Base-by-base conservation (phyloP, 1,140 invertebrate genomes). In the Ostrea denselamellosa region DNA sequence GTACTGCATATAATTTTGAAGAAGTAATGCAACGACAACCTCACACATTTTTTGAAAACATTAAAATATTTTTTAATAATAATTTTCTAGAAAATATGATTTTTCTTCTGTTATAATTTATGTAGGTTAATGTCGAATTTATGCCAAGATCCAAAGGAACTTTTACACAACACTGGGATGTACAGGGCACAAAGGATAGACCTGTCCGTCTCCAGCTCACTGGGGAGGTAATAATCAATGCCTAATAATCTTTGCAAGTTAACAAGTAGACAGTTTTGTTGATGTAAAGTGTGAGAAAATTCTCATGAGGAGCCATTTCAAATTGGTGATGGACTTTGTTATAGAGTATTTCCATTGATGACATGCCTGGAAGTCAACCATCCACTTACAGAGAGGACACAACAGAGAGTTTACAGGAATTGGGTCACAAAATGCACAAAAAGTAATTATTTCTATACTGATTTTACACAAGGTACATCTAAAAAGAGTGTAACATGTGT, bases 81-180 rank as follows among this genome's bases (percentile, higher is more conserved):
- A 81, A 85, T 17, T 1, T 65, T 0, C 17, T 9, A 54, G 53
- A 19, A 44, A 65, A 4, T 25, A 71, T 19, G n/a, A 22, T 54
- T 65, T 68, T 65, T 65, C 2, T 65, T 68, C 17, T n/a, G 34
- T 77, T 65, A 19, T 71, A 8, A 62, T 71, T 71, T 12, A 52
- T 25, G 34, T 71, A 86, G 85, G 65, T 86, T 0, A 71, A 86
- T 77, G 85, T 86, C 12, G 62, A 86, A n/a, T 86, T 86, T 19
- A 86, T 81, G 71, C 85, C 85, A 44, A 86, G 85, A 22, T 86
- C 85, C 12, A 86, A 86, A 81, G 85, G 85, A 28, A 86, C 77
- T 19, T 86, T 86, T 52, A 77, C 85, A 28, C 85, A 86, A 28
- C 71, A 86, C 53, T 86, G 85, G 85, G 85, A 86, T 56, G 54